These are phyloP conservation scores for Paedocypris sp. DNA, from an alignment of 2,113 vertebrate species.

Conservation along the genomic window DNA sequence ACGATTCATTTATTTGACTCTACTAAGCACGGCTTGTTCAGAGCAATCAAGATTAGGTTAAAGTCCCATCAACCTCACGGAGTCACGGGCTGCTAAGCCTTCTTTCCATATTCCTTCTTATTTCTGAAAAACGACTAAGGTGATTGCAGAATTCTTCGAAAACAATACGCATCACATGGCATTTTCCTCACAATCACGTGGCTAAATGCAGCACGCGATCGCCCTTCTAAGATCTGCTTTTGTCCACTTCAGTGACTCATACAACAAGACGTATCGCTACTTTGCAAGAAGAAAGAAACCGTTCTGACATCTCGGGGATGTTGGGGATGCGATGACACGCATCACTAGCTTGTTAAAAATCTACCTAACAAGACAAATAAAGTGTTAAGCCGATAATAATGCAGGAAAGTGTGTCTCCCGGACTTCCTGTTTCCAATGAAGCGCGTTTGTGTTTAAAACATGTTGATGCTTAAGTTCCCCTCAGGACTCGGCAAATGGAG, in stretches of 20 bases:
- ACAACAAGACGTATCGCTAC: too few species aligned
- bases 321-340: neutral
- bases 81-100: slow-evolving; percentile 7
- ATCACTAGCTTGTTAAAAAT: neutral
- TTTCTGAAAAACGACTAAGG: too few species aligned
- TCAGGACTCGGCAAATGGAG: neutral
- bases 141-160: too few species aligned
- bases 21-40: slow-evolving; percentile 8
- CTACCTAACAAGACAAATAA: neutral
- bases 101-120: neutral
- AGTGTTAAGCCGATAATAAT: neutral
- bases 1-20: slow-evolving; percentile 22
- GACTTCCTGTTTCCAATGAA: neutral
- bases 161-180: too few species aligned
- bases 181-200: too few species aligned
- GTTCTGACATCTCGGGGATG: neutral
- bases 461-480: neutral
- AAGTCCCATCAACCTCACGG: slow-evolving; percentile 7
- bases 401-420: neutral
- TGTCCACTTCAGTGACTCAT: too few species aligned
- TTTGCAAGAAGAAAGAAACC: neutral
- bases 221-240: too few species aligned
- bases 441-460: neutral
- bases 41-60: slow-evolving; percentile 23
- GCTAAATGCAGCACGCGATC: too few species aligned